A percentile compares a stretch with the other conserved stretches of the same genome.
These are phyloP conservation scores for Carabus problematicus DNA, from an alignment of 2,888 invertebrate species.

Conservation along the genomic window DNA sequence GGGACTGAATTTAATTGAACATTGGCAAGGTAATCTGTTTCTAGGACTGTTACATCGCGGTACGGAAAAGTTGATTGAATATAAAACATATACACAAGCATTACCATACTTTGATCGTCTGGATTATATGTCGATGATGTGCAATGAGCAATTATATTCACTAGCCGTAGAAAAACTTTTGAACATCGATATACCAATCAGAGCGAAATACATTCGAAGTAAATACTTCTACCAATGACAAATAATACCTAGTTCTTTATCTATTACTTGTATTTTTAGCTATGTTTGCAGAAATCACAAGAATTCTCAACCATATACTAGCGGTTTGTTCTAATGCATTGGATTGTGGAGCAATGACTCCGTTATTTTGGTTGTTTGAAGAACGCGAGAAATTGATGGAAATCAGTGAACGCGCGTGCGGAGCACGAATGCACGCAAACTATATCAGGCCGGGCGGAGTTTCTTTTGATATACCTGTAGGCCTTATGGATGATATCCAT, in stretches of 20 bases:
- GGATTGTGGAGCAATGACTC: constrained; percentile 87
- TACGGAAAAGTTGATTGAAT: constrained; percentile 89
- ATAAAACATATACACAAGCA: constrained; percentile 85
- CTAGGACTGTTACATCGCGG: constrained; percentile 84
- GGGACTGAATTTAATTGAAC: background rate
- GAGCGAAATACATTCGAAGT: constrained; percentile 83
- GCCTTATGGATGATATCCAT: constrained; percentile 77
- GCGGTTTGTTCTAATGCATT: constrained; percentile 76
- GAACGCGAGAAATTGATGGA: constrained; percentile 88
- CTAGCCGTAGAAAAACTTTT: constrained; percentile 84
- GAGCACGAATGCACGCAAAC: constrained; percentile 83
- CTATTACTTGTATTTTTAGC: constrained; percentile 57
- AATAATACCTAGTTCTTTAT: background rate
- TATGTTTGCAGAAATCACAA: constrained; percentile 76
- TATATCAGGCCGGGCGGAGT: constrained; percentile 88
- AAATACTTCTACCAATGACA: constrained; percentile 40
- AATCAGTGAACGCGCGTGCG: constrained; percentile 82
- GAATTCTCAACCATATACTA: constrained; percentile 82
- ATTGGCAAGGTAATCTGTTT: constrained; percentile 68
- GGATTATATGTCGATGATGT: constrained; percentile 86
- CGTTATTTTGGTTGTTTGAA: constrained; percentile 91
- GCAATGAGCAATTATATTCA: constrained; percentile 79
- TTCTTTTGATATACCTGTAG: constrained; percentile 56
- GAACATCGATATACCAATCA: constrained; percentile 75
- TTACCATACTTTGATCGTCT: constrained; percentile 87